Evolutionary conservation across 2,113 vertebrate genomes (phyloP), one percentile per base, ranked within the genome.

Genomic region (Triplophysa dalaica): DNA sequence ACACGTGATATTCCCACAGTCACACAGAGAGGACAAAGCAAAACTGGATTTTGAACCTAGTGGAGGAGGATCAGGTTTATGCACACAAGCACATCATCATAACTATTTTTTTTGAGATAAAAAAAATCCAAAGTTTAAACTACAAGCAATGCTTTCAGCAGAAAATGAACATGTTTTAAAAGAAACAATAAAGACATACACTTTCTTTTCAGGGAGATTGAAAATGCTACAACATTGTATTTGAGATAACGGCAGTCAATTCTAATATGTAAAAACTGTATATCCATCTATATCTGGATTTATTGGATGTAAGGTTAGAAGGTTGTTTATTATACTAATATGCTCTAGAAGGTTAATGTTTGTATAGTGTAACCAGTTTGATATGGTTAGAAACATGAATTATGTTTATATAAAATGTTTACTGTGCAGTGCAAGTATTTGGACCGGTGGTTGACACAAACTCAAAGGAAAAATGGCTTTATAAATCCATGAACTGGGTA

Each of bases 1-100:
- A 56, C 83, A 92, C 85, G 74, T 81, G 70, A 68, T 86, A 21
- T 89, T 29, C 38, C 84, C 86, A 92, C 89, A 91, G 88, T 85
- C 90, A 89, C 89, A 89, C 89, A 86, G 78, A 81, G 80, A 84
- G 75, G 24, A 63, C 24, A 24, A 16, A 29, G 62, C 54, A 79
- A 85, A 81, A 62, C 73, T 65, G 65, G 81, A 77, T 81, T 74
- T 84, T 82, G 54, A 78, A 79, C 38, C 74, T 76, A 58, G 62
- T 60, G 70, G 81, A 33, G 17, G 52, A 64, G 19, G 60, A 26
- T 64, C n/a, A 8, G 29, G 58, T 50, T 69, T 75, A 75, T 75
- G 58, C 38, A 14, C 5, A 14, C 56, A 79, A 75, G 41, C 50
- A 74, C 9, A 38, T 29, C 22, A 65, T n/a, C 16, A 60, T 76